Base-by-base conservation (phyloP, 2,797 vertebrate species). In the Anguilla marmorata region DNA sequence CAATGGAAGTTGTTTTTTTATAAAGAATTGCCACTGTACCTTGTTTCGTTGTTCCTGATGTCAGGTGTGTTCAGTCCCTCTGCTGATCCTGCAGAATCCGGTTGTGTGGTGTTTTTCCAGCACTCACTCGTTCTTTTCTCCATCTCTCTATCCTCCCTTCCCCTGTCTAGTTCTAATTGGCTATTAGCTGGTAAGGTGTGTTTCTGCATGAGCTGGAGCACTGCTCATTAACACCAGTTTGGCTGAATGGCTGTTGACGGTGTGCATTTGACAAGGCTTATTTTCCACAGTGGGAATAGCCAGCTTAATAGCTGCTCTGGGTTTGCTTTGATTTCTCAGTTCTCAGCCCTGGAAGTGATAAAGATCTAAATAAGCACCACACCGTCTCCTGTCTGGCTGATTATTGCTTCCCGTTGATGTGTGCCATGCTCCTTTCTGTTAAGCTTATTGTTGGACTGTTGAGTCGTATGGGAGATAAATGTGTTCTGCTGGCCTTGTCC, bases 171-270 rank as follows among this genome's bases (percentile, higher is more conserved):
- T 90, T 89, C 84, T 89, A 50, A 33, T 54, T 76, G 91, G 79
- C 91, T 91, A 79, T 91, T 72, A 90, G n/a, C 91, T 88, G 93
- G 94, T 95, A 94, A 94, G 94, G 84, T 89, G 89, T 87, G 58
- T 82, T 91, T 87, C 89, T 93, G 94, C 93, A 93, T 93, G 94
- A 87, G 84, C 50, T 80, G 79, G 74, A 82, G 79, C 74, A 58
- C 63, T 84, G 86, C 58, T 58, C 37, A 8, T 30, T 84, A 50
- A 50, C n/a, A 50, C 27, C 52, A 30, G 30, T 8, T 45, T 69
- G 63, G 27, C 52, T 60, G n/a, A 56, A 37, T 21, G 1, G n/a
- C 72, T 30, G 52, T 48, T 79, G 87, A 63, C 45, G 24, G 27
- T 24, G 52, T 88, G 66, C 30, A 48, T 50, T 27, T 79, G 72